Percentiles rank a stretch among this genome's conserved stretches.
phyloP scores from a whole-genome alignment of 2,797 vertebrate species.

The Spondyliosoma cantharus region DNA sequence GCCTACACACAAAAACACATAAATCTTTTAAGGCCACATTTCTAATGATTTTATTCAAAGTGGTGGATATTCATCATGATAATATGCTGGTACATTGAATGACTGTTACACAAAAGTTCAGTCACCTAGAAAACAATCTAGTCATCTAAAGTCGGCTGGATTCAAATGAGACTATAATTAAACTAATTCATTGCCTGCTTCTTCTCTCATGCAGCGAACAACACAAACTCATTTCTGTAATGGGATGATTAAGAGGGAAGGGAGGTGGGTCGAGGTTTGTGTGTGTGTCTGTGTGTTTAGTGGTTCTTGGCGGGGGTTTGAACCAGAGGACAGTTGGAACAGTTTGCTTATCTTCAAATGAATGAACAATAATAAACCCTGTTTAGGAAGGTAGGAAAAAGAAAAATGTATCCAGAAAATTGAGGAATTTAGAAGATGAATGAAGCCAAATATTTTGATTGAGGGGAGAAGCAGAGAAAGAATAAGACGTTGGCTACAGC shows the following conservation, averaged over 20 bases:
- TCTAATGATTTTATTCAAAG: slow-evolving; percentile 1
- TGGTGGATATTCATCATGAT: background rate
- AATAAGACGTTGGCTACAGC: background rate
- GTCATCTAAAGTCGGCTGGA: slow-evolving; percentile 17
- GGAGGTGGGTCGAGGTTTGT: background rate
- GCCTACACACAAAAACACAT: background rate
- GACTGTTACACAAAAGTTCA: slow-evolving; percentile 5
- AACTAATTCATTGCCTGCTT: slow-evolving; percentile 26
- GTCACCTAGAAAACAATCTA: slow-evolving; percentile 24
- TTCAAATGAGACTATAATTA: slow-evolving; percentile 37
- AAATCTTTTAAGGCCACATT: background rate
- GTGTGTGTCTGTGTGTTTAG: slow-evolving; percentile 9
- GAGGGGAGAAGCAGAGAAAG: background rate
- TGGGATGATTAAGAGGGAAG: slow-evolving; percentile 39
- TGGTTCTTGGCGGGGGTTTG: background rate
- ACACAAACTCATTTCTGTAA: slow-evolving; percentile 58
- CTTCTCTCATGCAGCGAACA: slow-evolving; percentile 27
- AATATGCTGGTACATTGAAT: background rate
- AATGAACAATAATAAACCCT: slow-evolving; percentile 2
- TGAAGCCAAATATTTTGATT: background rate
- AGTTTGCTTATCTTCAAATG: slow-evolving; percentile 8
- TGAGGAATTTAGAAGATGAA: background rate
- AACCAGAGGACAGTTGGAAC: background rate
- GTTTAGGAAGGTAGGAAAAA: background rate
- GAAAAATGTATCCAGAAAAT: background rate